Conservation (phyloP, 2,797 vertebrate genomes). For the Miichthys miiuy region DNA sequence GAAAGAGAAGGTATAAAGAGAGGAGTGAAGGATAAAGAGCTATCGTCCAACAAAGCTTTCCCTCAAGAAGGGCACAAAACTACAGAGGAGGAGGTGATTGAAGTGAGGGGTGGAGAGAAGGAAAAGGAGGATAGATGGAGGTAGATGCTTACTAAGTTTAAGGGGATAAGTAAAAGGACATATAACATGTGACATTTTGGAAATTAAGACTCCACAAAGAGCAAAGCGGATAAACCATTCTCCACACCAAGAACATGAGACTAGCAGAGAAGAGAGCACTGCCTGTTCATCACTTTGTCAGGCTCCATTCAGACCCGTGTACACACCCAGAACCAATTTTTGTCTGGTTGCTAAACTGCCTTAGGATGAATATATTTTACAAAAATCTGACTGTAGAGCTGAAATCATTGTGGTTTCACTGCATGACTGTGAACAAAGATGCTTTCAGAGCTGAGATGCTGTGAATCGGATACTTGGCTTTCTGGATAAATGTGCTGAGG, state of each 20-base stretch:
- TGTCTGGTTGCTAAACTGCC: slow-evolving; percentile 8
- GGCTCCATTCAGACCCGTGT: background rate
- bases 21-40: background rate
- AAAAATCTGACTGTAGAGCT: slow-evolving; percentile 11
- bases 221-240: slow-evolving; percentile 40
- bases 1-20: background rate
- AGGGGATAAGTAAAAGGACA: background rate
- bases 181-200: slow-evolving; percentile 45
- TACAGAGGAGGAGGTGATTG: background rate
- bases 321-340: background rate
- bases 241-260: slow-evolving; percentile 59
- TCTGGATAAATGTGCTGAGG: background rate
- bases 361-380: background rate
- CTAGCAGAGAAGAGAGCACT: slow-evolving; percentile 44
- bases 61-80: background rate
- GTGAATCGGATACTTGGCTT: background rate
- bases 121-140: background rate
- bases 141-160: background rate
- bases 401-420: slow-evolving; percentile 8
- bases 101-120: slow-evolving; percentile 9
- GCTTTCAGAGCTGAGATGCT: slow-evolving; percentile 4
- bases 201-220: slow-evolving; percentile 14
- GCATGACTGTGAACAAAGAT: slow-evolving; percentile 26
- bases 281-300: slow-evolving; percentile 36
- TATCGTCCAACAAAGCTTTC: background rate